Conservation (phyloP, 2,888 invertebrate species). For the Eilema depressum region DNA sequence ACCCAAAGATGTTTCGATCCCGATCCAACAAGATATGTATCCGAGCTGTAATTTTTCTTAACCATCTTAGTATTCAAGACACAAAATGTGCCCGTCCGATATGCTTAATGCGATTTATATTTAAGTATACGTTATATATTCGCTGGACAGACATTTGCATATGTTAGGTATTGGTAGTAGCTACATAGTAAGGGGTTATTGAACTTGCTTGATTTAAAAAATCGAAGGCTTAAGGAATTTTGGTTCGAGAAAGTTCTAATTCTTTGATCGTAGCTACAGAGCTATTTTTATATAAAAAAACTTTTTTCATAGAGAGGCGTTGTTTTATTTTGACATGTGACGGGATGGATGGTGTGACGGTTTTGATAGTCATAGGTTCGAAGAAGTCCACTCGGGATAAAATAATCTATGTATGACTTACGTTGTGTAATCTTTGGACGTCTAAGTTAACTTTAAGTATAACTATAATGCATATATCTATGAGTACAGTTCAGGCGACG, state of each 20-base stretch:
- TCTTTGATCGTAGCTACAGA: background rate
- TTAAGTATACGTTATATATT: constrained; percentile 42
- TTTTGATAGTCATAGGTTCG: background rate
- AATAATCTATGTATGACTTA: background rate
- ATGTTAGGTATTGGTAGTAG: constrained; percentile 1
- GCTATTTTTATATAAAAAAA: too few species aligned
- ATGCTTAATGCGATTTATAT: constrained; percentile 66
- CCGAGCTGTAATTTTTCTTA: constrained; percentile 78
- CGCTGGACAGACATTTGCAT: constrained; percentile 20
- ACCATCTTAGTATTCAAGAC: constrained; percentile 73
- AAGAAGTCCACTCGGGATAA: background rate
- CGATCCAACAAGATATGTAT: constrained; percentile 72
- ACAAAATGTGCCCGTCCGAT: constrained; percentile 65
- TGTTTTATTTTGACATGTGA: background rate
- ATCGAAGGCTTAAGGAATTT: background rate
- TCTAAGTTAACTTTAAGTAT: too few species aligned
- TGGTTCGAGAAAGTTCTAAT: background rate
- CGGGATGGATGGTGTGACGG: background rate
- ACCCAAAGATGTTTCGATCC: constrained; percentile 70
- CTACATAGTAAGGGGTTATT: background rate
- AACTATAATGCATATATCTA: too few species aligned
- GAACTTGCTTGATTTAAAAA: constrained; percentile 2
- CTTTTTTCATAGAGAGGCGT: too few species aligned
- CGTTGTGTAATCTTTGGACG: too few species aligned
- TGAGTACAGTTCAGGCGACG: too few species aligned